Evolutionary conservation across 2,797 vertebrate species (phyloP).

Genomic region (Falco cherrug): DNA sequence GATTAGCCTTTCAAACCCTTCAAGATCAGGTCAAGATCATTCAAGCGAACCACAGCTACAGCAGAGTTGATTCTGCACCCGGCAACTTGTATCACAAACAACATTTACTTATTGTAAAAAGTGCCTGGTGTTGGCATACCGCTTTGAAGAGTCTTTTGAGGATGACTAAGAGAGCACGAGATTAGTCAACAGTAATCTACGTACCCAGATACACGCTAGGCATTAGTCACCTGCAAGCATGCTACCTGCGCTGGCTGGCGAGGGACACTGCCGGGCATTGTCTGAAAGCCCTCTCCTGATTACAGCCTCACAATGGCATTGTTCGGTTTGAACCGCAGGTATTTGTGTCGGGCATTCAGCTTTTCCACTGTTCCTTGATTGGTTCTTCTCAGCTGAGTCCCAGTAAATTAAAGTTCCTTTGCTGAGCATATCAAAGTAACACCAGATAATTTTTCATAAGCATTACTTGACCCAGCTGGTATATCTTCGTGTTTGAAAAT

Average conservation of each 20-base stretch:
- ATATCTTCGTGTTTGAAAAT: constrained; percentile 21
- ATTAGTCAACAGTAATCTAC: neutral
- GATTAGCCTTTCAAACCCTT: constrained; percentile 64
- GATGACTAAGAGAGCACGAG: neutral
- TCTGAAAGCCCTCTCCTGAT: constrained; percentile 30
- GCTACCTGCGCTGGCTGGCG: neutral
- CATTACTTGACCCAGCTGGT: constrained; percentile 51
- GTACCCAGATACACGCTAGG: neutral
- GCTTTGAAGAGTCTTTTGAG: constrained; percentile 13
- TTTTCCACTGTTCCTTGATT: constrained; percentile 11
- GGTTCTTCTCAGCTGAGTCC: constrained; percentile 40
- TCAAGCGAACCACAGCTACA: neutral
- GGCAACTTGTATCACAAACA: neutral
- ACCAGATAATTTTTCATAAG: constrained; percentile 31
- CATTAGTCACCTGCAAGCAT: neutral
- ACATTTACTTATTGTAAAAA: neutral
- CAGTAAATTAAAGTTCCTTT: constrained; percentile 39
- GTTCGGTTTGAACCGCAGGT: constrained; percentile 22
- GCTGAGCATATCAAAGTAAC: neutral
- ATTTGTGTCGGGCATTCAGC: constrained; percentile 36
- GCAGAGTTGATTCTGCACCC: neutral
- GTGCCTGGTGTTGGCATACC: neutral
- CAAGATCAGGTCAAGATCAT: constrained; percentile 46
- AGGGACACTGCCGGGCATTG: neutral
- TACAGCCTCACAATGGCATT: constrained; percentile 30